A percentile compares a stretch with the other conserved stretches of the same genome.
These are phyloP conservation scores for Orchesellides sinensis DNA, from an alignment of 2,888 invertebrate species.

Conservation along the genomic window DNA sequence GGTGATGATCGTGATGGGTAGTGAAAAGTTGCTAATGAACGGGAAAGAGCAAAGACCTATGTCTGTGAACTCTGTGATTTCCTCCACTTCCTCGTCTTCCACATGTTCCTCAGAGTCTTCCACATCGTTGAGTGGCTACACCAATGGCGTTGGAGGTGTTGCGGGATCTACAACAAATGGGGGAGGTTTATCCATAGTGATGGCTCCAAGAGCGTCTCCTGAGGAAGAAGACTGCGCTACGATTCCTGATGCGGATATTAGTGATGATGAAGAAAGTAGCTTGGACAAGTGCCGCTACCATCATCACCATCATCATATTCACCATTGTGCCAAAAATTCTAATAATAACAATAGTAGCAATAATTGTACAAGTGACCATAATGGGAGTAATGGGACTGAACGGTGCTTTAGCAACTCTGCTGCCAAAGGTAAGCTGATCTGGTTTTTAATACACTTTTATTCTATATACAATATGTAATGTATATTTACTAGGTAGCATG, in stretches of 20 bases:
- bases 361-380: conserved; percentile 60
- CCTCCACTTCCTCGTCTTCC: conserved; percentile 78
- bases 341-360: conserved; percentile 57
- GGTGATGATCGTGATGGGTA: conserved; percentile 49
- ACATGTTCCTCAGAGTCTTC: conserved; percentile 75
- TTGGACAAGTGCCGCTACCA: conserved; percentile 57
- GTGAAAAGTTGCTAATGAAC: conserved; percentile 63
- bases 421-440: conserved; percentile 72
- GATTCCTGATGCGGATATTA: conserved; percentile 70
- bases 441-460: neutral
- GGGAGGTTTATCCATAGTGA: conserved; percentile 79
- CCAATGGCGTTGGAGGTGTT: conserved; percentile 84
- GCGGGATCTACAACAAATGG: conserved; percentile 77
- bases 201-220: conserved; percentile 92
- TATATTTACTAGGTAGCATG: no score
- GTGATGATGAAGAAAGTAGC: conserved; percentile 72
- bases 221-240: conserved; percentile 81
- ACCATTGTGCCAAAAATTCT: conserved; percentile 72
- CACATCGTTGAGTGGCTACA: conserved; percentile 76
- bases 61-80: conserved; percentile 87
- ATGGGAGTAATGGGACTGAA: conserved; percentile 71
- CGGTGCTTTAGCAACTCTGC: conserved; percentile 74
- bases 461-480: no score
- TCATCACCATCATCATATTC: conserved; percentile 54
- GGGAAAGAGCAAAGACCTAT: conserved; percentile 80